These are phyloP conservation scores for Leptodactylus fallax DNA, from an alignment of 2,797 vertebrate genomes.

Conservation along the genomic window DNA sequence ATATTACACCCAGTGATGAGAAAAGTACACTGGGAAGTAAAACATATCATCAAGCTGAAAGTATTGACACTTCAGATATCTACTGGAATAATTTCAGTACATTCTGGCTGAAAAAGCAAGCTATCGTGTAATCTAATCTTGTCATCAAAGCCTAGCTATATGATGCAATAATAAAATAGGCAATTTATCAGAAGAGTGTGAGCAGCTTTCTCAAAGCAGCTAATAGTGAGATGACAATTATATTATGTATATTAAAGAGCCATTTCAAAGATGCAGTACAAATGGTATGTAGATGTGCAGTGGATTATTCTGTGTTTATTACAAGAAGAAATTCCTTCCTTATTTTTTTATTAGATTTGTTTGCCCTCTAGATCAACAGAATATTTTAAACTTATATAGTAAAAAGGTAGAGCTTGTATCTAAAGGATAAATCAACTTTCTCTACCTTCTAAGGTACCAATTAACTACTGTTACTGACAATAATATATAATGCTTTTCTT, in stretches of 20 bases:
- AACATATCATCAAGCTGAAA: slow-evolving; percentile 25
- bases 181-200: not conserved
- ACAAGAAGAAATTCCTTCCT: too few relatives aligned
- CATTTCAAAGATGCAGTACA: not conserved
- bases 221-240: not conserved
- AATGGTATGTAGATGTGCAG: not conserved
- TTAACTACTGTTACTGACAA: too few relatives aligned
- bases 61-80: slow-evolving; percentile 34
- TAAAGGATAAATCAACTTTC: not conserved
- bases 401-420: not conserved
- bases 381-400: not conserved
- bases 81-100: slow-evolving; percentile 21
- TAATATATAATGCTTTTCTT: too few relatives aligned
- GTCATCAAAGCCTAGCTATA: not conserved
- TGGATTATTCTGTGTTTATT: not conserved
- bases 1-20: slow-evolving; percentile 33
- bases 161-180: slow-evolving; percentile 15
- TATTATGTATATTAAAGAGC: not conserved
- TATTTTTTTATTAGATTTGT: not conserved
- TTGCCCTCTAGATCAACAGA: not conserved
- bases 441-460: not conserved
- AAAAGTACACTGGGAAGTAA: slow-evolving; percentile 13
- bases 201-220: not conserved
- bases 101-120: slow-evolving; percentile 13
- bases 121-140: slow-evolving; percentile 21